Evolutionary conservation across 2,888 invertebrate genomes (phyloP), one percentile per base, ranked within the genome.

Genomic region (Hirudinaria manillensis): DNA sequence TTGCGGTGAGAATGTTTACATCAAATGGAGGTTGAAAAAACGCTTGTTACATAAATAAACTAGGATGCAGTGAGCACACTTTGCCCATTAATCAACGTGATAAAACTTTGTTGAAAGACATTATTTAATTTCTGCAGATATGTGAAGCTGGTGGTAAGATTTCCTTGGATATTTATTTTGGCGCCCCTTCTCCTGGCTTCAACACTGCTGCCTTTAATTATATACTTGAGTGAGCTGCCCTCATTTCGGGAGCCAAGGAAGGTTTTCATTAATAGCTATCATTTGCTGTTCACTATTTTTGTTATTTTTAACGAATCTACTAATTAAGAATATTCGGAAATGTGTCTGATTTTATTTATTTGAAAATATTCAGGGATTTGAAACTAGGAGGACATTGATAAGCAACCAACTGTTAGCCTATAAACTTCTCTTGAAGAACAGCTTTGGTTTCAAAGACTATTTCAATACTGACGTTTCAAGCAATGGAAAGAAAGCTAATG

Each of bases 201-300:
- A 70, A 88, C 89, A 71, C 90, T 91, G 82, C 87, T 91, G 68
- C 88, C 90, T 73, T 88, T 91, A 77, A 89, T 90, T 72, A 85
- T 90, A 77, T 88, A 89, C 65, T 87, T 89, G 32, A 89, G 88
- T 80, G 87, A 89, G 72, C 86, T 89, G 75, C 94, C 93, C 55
- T 90, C 91, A 84, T 94, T 95, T 86, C 89, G 90, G 79, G 93
- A 94, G 85, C 94, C 94, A 34, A 90, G 92, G 82, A 86, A 90
- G 87, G 92, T 92, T 19, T 74, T 10, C 13, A 38, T 65, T 34
- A 2, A 24, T 72, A 13, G 1, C 0, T 45, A 34, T 34, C 67
- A 67, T 27, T 29, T 61, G 29, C 21, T 61, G 13, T 61, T 61
- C 55, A 53, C 13, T 27, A 6, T 10, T 61, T 27, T 27, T 16